Evolutionary conservation across 2,888 invertebrate genomes (phyloP).

Genomic region (Drosophila vallismaia): DNA sequence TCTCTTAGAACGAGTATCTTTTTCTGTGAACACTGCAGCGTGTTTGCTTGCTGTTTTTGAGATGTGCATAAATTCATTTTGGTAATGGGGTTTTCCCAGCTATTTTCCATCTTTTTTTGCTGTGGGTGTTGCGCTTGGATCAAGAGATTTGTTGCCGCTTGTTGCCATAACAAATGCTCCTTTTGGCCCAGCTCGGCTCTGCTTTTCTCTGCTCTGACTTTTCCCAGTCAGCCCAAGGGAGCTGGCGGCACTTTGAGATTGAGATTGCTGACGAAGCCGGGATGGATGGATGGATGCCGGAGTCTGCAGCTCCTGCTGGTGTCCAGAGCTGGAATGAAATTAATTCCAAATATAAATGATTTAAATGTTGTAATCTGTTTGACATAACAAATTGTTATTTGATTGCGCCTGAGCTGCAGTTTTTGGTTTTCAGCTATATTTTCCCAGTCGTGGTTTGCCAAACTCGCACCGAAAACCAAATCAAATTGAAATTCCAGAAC

Average conservation of each 20-base stretch:
- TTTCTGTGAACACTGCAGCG: slow-evolving; percentile 17
- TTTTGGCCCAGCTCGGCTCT: slow-evolving; percentile 13
- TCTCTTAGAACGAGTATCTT: slow-evolving; percentile 18
- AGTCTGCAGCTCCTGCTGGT: slow-evolving; percentile 13
- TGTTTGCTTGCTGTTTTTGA: slow-evolving; percentile 67
- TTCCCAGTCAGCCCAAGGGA: slow-evolving; percentile 24
- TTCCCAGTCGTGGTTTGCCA: slow-evolving; percentile 3
- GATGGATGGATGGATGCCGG: slow-evolving; percentile 7
- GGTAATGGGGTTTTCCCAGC: slow-evolving; percentile 72
- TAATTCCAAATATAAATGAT: slow-evolving; percentile 59
- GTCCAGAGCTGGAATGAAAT: slow-evolving; percentile 49
- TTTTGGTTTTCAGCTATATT: slow-evolving; percentile 6
- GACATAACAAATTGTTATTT: slow-evolving; percentile 48
- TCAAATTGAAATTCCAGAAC: slow-evolving; percentile 41
- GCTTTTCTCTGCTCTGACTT: slow-evolving; percentile 25
- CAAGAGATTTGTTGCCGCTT: slow-evolving; percentile 65
- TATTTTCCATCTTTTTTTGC: slow-evolving; percentile 16
- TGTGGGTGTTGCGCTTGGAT: slow-evolving; percentile 51
- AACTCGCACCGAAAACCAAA: slow-evolving; percentile 22
- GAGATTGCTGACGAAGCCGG: slow-evolving; percentile 26
- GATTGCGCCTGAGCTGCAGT: slow-evolving; percentile 31
- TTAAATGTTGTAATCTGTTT: slow-evolving; percentile 46
- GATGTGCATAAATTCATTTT: slow-evolving; percentile 77
- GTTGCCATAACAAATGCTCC: slow-evolving; percentile 60
- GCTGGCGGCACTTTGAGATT: slow-evolving; percentile 45